Base-by-base conservation (phyloP, 2,888 invertebrate species). In the Tridacna gigas region DNA sequence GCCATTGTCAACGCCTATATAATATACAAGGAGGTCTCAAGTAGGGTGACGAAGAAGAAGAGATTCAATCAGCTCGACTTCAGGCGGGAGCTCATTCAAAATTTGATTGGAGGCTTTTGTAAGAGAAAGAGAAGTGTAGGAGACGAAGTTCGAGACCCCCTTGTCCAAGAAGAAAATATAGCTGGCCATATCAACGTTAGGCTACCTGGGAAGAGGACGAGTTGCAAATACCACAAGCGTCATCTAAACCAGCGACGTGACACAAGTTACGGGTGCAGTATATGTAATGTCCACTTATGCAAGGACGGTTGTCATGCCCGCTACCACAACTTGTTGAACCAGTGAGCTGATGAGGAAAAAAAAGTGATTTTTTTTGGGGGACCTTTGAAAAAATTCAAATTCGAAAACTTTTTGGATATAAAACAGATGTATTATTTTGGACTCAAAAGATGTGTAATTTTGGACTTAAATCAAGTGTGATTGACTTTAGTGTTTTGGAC, bases 1-100 rank as follows among this genome's bases (percentile, higher is more conserved):
- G 69, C 75, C 12, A 67, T 80, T 28, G 80, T 83, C 13, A 83
- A 83, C 60, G 80, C 83, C 3, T 83, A 74, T 47, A 71, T 78
- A 37, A 61, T 78, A 25, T 78, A 78, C 47, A 71, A 78, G 47
- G 26, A 47, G 22, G 78, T 63, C 0, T 61, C 78, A 4, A 56
- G 13, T 20, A 28, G 79, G n/a, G 74, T 25, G 13, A 78, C 61
- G 11, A 77, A 28, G 61, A 67, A 56, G 47, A 37, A 71, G 12
- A 5, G 71, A 13, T 80, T 20, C 47, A 22, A 28, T 5, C 80
- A 80, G 9, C 80, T 80, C 0, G 80, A 80, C 51, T 80, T 80
- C 37, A 37, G 76, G 0, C 15, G n/a, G 15, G 80, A 80, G 37
- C 69, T 74, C 2, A 28, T 75, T 0, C 3, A 26, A 11, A 37